A percentile compares a stretch with the other conserved stretches of the same genome.
phyloP scores from a whole-genome alignment of 2,113 vertebrate species.

The Ramphastos sulfuratus region DNA sequence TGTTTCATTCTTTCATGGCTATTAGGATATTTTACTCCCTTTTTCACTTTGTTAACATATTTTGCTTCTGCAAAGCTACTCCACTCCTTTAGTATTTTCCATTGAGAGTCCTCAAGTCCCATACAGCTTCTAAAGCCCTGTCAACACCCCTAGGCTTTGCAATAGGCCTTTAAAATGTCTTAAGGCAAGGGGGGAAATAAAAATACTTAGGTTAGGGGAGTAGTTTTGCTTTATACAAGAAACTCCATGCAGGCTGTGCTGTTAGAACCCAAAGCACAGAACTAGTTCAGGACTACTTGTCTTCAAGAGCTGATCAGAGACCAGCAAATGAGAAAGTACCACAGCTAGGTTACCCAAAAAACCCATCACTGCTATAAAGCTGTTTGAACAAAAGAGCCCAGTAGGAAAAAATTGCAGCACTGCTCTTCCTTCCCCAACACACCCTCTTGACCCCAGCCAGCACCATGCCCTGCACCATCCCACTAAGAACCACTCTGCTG shows the following conservation, averaged over 20 bases:
- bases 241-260: background rate
- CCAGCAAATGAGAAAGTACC: background rate
- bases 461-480: background rate
- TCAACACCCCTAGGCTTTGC: background rate
- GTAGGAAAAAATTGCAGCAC: background rate
- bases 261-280: accelerated
- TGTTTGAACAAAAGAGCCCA: background rate
- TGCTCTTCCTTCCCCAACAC: background rate
- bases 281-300: background rate
- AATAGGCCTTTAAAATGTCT: background rate
- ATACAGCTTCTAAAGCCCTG: background rate
- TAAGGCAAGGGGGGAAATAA: too few species aligned
- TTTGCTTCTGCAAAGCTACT: background rate
- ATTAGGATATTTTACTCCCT: background rate
- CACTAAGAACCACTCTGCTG: background rate
- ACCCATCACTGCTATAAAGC: accelerated
- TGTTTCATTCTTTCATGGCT: background rate
- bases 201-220: background rate
- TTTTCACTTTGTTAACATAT: background rate
- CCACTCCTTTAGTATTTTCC: background rate
- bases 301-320: background rate
- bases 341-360: accelerated
- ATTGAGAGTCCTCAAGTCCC: background rate
- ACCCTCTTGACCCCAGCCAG: background rate
- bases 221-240: background rate